phyloP scores from a whole-genome alignment of 2,113 vertebrate genomes.

The Galeopterus variegatus region DNA sequence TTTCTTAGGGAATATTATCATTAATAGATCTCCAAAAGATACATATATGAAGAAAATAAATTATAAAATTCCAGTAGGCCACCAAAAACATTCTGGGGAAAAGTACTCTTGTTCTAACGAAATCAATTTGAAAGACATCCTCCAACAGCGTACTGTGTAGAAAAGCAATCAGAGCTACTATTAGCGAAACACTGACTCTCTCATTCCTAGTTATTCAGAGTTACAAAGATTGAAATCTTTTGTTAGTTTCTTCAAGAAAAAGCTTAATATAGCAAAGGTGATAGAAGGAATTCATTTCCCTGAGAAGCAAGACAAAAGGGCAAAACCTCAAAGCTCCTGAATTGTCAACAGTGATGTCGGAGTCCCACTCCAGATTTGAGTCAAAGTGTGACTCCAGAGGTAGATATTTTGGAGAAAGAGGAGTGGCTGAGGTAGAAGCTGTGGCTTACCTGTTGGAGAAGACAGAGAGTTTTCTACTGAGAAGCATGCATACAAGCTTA shows the following conservation, averaged over 20 bases:
- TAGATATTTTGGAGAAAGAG: too few species aligned
- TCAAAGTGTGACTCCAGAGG: not conserved
- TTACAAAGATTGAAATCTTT: not conserved
- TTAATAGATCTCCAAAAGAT: constrained; percentile 5
- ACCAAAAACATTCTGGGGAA: not conserved
- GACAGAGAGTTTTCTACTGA: not conserved
- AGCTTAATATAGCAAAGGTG: not conserved
- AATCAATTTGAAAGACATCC: not conserved
- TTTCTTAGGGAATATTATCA: constrained; percentile 1
- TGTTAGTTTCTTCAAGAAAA: not conserved
- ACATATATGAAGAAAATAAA: not conserved
- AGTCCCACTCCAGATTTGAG: not conserved
- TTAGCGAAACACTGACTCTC: not conserved
- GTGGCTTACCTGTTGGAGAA: not conserved
- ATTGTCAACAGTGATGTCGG: not conserved
- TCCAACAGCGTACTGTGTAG: not conserved
- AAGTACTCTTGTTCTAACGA: not conserved
- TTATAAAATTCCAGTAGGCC: not conserved
- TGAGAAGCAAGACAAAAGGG: not conserved
- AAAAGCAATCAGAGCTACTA: not conserved
- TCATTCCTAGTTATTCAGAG: not conserved
- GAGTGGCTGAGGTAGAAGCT: not conserved
- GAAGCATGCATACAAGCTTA: not conserved
- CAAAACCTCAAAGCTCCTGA: not conserved
- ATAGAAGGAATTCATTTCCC: not conserved